A percentile compares a stretch with the other conserved stretches of the same genome.
Conservation (phyloP, 2,888 invertebrate genomes). For the Dioctria rufipes region DNA sequence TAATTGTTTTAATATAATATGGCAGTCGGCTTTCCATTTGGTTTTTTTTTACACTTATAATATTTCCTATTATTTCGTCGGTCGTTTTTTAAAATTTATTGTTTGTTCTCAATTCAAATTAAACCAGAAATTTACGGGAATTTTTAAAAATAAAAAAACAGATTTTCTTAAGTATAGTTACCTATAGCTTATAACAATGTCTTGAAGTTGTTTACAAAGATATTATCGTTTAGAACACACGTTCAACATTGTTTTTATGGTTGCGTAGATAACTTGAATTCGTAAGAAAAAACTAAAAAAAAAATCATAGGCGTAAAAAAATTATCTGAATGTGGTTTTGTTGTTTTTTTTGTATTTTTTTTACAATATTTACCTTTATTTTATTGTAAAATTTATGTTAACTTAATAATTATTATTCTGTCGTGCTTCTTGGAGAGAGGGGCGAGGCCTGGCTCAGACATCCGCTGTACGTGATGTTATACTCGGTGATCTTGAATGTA, state of each 20-base stretch:
- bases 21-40: constrained; percentile 65
- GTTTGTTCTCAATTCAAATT: no score
- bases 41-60: constrained; percentile 48
- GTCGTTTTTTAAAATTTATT: constrained; percentile 58
- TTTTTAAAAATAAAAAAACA: not conserved
- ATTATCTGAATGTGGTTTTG: no score
- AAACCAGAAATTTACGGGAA: constrained; percentile 18
- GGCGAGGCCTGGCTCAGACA: constrained; percentile 86
- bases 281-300: not conserved
- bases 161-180: not conserved
- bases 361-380: constrained; percentile 8
- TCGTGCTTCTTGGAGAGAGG: constrained; percentile 77
- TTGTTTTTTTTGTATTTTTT: no score
- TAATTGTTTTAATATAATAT: no score
- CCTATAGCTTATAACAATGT: not conserved
- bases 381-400: constrained; percentile 59
- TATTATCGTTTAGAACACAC: not conserved
- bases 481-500: constrained; percentile 89
- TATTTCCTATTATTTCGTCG: constrained; percentile 54
- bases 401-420: constrained; percentile 64
- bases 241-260: not conserved
- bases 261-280: not conserved
- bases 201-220: not conserved
- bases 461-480: constrained; percentile 87
- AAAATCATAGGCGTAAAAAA: no score